A percentile compares a stretch with the other conserved stretches of the same genome.
Evolutionary conservation across 2,113 vertebrate species (phyloP).

Genomic region (Microcebus lehilahytsara): DNA sequence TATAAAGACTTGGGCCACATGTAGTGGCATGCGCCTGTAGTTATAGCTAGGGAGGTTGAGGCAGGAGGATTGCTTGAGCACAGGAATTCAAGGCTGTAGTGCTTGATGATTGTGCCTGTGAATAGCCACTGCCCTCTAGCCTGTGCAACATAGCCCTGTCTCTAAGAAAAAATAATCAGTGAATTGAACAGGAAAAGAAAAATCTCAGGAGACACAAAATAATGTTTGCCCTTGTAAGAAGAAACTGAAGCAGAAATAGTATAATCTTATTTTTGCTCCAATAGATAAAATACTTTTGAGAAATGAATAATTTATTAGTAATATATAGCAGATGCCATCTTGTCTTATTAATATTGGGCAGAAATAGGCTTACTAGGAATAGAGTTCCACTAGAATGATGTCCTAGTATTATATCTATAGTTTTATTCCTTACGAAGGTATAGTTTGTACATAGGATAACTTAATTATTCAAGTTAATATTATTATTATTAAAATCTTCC

Average conservation of each 20-base stretch:
- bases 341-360: neutral
- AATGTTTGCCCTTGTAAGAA: neutral
- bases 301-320: neutral
- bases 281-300: neutral
- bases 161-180: neutral
- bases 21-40: neutral
- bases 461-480: neutral
- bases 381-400: neutral
- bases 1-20: neutral
- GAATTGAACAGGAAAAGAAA: neutral
- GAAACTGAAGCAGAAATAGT: constrained; percentile 4
- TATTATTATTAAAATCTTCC: neutral
- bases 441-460: neutral
- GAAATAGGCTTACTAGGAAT: neutral
- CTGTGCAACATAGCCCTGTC: neutral
- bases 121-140: neutral
- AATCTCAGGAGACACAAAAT: neutral
- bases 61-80: neutral
- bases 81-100: neutral
- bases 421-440: neutral
- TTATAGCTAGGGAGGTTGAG: neutral
- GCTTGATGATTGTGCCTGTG: neutral
- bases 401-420: neutral
- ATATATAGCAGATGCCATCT: neutral
- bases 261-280: neutral